Evolutionary conservation across 2,113 vertebrate species (phyloP).

Genomic region (Guaruba guarouba): DNA sequence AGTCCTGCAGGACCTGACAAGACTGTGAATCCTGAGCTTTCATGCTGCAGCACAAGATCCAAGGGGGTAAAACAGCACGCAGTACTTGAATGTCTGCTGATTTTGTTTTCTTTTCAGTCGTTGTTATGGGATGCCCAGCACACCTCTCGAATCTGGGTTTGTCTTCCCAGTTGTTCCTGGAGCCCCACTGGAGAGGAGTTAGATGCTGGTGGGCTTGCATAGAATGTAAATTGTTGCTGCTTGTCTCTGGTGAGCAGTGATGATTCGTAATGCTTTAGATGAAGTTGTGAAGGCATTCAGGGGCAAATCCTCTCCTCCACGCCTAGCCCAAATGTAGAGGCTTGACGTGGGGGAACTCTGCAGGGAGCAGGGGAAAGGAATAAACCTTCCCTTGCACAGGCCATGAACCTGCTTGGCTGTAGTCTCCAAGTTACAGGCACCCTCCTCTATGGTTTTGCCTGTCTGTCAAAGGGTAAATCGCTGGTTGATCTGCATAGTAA

Average conservation of each 20-base stretch:
- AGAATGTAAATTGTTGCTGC: not conserved
- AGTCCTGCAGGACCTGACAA: not conserved
- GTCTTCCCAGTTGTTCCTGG: not conserved
- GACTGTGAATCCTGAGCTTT: not conserved
- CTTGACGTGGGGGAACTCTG: not conserved
- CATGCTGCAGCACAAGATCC: not conserved
- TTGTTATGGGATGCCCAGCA: not conserved
- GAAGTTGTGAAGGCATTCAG: conserved; percentile 14
- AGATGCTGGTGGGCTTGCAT: conserved; percentile 1
- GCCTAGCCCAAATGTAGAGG: not conserved
- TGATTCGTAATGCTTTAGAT: not conserved
- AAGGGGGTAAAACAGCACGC: not conserved
- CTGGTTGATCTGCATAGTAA: not conserved
- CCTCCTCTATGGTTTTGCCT: not conserved
- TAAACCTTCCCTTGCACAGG: not conserved
- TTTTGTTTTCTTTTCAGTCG: not conserved
- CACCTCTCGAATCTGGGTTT: not conserved
- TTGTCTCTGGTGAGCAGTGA: not conserved
- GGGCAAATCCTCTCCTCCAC: conserved; percentile 48
- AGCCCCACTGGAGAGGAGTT: not conserved
- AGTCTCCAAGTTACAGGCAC: not conserved
- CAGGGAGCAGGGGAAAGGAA: not conserved
- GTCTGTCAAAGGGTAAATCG: not conserved
- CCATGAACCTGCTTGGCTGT: not conserved
- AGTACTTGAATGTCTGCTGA: not conserved